Evolutionary conservation across 1,140 invertebrate genomes (phyloP).

Genomic region (Solenopsis fugax): DNA sequence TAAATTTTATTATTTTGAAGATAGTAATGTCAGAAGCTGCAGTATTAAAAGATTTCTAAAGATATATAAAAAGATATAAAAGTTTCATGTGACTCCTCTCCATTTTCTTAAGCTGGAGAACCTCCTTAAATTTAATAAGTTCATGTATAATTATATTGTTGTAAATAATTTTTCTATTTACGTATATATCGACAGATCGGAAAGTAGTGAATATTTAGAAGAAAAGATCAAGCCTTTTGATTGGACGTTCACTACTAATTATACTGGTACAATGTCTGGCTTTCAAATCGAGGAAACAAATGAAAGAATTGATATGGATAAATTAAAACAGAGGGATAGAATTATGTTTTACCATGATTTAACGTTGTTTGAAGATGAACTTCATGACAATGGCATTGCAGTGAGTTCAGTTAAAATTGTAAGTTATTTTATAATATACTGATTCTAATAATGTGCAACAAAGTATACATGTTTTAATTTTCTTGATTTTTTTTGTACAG

Average conservation of each 20-base stretch:
- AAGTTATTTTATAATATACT: slow-evolving; percentile 84
- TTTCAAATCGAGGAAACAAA: slow-evolving; percentile 89
- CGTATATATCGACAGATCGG: slow-evolving; percentile 81
- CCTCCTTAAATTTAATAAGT: background rate
- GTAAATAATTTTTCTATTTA: slow-evolving; percentile 50
- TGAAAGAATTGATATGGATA: slow-evolving; percentile 95
- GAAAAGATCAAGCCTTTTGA: slow-evolving; percentile 96
- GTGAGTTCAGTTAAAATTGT: slow-evolving; percentile 97
- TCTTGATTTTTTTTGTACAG: slow-evolving; percentile 87
- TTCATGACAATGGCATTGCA: slow-evolving; percentile 99
- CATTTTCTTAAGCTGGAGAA: too few species aligned
- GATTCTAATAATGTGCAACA: background rate
- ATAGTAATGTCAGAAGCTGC: too few species aligned
- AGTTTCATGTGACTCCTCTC: too few species aligned
- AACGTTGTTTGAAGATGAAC: slow-evolving; percentile 98
- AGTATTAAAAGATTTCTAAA: too few species aligned
- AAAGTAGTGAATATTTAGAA: slow-evolving; percentile 89
- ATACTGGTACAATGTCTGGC: slow-evolving; percentile 93
- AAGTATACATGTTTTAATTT: slow-evolving; percentile 38
- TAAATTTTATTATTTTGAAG: too few species aligned
- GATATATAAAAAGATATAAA: too few species aligned
- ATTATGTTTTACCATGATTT: slow-evolving; percentile 98
- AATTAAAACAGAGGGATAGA: slow-evolving; percentile 95
- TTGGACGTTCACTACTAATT: slow-evolving; percentile 99
- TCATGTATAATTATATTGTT: background rate